Evolutionary conservation across 2,797 vertebrate genomes (phyloP).

Genomic region (Xiphorhynchus erythropygius): DNA sequence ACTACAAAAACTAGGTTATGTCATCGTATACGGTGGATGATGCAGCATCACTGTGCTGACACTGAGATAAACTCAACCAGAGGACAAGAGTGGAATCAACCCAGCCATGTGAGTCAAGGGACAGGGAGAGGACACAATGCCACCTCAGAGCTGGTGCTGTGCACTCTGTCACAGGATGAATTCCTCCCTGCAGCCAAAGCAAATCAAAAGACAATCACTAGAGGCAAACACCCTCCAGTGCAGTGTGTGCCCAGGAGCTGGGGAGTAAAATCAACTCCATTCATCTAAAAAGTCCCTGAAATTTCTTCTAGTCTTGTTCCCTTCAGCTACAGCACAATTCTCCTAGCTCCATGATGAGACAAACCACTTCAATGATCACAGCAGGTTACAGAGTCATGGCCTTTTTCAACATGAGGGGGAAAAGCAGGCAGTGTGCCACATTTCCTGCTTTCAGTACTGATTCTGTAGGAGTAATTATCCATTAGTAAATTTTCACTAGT

Average conservation of each 20-base stretch:
- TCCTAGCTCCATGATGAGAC: neutral
- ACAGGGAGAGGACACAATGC: neutral
- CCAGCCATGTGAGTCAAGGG: too few species aligned
- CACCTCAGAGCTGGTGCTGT: neutral
- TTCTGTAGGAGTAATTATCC: neutral
- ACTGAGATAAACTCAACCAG: neutral
- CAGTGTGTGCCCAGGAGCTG: neutral
- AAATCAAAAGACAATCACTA: neutral
- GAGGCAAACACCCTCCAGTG: neutral
- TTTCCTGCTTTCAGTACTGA: neutral
- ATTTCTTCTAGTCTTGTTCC: neutral
- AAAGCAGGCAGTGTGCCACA: neutral
- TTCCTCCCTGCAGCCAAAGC: neutral
- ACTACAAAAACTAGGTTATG: neutral
- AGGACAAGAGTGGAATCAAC: neutral
- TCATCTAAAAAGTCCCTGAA: neutral
- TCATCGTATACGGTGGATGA: too few species aligned
- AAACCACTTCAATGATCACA: neutral
- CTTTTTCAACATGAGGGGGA: neutral
- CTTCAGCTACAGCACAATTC: neutral
- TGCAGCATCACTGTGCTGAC: neutral
- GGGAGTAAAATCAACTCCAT: neutral
- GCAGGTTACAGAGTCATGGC: neutral
- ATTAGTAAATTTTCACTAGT: neutral
- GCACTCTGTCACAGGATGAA: accelerated